Evolutionary conservation across 2,888 invertebrate species (phyloP).

Genomic region (Cheilosia vulpina): DNA sequence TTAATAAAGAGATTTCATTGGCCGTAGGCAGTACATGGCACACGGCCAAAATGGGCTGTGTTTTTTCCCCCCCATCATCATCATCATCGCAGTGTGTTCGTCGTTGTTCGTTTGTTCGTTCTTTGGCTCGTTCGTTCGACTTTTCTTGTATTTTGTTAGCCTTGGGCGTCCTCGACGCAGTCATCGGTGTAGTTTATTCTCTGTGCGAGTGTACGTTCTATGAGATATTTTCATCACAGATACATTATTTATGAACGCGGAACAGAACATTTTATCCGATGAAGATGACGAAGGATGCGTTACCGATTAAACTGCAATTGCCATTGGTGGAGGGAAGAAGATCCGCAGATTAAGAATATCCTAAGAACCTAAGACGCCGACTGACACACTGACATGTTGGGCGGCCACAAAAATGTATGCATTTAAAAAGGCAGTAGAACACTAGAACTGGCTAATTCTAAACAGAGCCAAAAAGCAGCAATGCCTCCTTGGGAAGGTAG

Average conservation of each 20-base stretch:
- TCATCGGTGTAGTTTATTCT: slow-evolving; percentile 15
- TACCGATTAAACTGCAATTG: slow-evolving; percentile 29
- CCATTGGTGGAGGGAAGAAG: too few relatives aligned
- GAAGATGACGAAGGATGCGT: slow-evolving; percentile 17
- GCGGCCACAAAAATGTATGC: too few relatives aligned
- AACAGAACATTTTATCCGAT: slow-evolving; percentile 21
- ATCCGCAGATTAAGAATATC: too few relatives aligned
- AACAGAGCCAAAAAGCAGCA: too few relatives aligned
- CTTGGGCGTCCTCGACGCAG: slow-evolving; percentile 32
- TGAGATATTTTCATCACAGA: slow-evolving; percentile 4
- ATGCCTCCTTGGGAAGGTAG: too few relatives aligned
- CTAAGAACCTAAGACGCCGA: too few relatives aligned
- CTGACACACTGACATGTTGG: too few relatives aligned
- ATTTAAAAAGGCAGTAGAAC: too few relatives aligned
- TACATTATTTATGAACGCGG: slow-evolving; percentile 18
- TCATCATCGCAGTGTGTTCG: slow-evolving; percentile 6
- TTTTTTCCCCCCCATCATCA: slow-evolving; percentile 14
- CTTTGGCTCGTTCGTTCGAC: slow-evolving; percentile 44
- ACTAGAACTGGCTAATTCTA: too few relatives aligned
- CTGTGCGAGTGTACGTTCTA: slow-evolving; percentile 19
- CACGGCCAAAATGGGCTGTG: slow-evolving; percentile 77
- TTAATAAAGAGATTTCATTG: slow-evolving; percentile 78
- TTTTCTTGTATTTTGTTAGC: slow-evolving; percentile 60
- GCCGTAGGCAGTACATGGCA: slow-evolving; percentile 78
- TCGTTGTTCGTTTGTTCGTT: slow-evolving; percentile 39